Conservation (phyloP, 2,113 vertebrate species). For the Lophura nycthemera region DNA sequence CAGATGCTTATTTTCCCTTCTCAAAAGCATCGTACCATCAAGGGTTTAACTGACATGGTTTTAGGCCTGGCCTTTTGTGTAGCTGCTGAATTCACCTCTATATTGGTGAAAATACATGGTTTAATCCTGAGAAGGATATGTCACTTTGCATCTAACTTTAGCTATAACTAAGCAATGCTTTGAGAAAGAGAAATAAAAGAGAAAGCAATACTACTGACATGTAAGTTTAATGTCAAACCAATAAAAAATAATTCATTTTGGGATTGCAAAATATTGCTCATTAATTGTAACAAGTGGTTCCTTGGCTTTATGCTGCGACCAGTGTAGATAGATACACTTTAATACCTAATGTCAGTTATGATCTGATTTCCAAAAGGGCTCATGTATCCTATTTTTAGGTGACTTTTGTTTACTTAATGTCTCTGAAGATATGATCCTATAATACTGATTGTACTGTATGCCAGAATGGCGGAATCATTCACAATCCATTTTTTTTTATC, state of each 20-base stretch:
- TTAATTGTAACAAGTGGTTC: neutral
- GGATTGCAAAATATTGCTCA: neutral
- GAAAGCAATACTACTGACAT: neutral
- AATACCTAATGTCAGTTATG: neutral
- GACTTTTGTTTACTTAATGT: neutral
- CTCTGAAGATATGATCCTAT: neutral
- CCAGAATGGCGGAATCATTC: neutral
- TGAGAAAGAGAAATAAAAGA: neutral
- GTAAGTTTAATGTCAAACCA: neutral
- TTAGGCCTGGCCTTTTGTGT: neutral
- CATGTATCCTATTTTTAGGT: neutral
- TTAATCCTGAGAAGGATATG: neutral
- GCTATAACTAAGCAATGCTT: neutral
- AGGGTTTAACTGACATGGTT: neutral
- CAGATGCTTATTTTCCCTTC: neutral
- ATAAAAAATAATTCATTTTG: neutral
- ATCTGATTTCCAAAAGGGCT: neutral
- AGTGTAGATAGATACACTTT: neutral
- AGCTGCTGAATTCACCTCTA: neutral
- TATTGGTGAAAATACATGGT: neutral
- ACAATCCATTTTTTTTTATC: neutral
- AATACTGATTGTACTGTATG: neutral
- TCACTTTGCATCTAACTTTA: neutral
- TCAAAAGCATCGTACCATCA: neutral
- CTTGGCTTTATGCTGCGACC: neutral